A percentile compares a stretch with the other conserved stretches of the same genome.
These are phyloP conservation scores for Drosophila tanythrix DNA, from an alignment of 2,888 invertebrate species.

Conservation along the genomic window DNA sequence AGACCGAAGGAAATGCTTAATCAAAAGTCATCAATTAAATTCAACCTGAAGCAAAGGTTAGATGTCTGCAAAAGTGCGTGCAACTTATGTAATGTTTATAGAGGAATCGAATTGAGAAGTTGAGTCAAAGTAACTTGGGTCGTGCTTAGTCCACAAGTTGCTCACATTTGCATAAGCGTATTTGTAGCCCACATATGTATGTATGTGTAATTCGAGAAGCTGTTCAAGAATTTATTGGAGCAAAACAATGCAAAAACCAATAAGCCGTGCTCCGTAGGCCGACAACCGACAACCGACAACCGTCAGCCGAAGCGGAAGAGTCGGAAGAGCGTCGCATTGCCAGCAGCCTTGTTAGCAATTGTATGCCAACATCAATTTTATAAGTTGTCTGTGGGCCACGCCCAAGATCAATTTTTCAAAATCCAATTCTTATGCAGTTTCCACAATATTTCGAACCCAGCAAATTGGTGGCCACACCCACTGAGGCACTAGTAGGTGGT, in stretches of 20 bases:
- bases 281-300: background rate
- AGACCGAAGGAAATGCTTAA: constrained; percentile 16
- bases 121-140: background rate
- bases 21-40: constrained; percentile 17
- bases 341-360: background rate
- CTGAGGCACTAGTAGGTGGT: background rate
- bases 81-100: background rate
- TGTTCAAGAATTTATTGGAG: constrained; percentile 12
- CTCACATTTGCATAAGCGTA: constrained; percentile 13
- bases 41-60: background rate
- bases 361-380: background rate
- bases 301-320: background rate
- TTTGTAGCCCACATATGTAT: constrained; percentile 8
- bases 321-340: background rate
- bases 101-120: background rate
- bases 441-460: background rate
- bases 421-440: background rate
- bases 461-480: constrained; percentile 3
- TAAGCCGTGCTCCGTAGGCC: background rate
- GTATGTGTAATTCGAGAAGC: constrained; percentile 9
- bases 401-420: background rate
- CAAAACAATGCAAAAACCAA: constrained; percentile 4
- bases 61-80: background rate
- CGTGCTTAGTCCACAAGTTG: constrained; percentile 6
- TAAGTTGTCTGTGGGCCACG: background rate